Evolutionary conservation across 2,797 vertebrate genomes (phyloP).

Genomic region (Moxostoma hubbsi): DNA sequence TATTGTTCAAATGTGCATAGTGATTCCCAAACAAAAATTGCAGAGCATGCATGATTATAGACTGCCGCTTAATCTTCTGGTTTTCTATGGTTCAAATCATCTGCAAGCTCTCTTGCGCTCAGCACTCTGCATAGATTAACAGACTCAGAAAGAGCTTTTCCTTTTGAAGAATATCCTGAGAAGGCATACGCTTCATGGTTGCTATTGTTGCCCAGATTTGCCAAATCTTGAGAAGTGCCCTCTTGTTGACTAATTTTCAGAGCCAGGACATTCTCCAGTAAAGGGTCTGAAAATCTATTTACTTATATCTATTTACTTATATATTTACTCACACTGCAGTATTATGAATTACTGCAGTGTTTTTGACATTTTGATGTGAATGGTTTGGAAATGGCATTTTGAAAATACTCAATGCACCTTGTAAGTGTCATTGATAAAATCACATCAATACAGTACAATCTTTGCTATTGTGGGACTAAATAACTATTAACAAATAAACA

Average conservation of each 20-base stretch:
- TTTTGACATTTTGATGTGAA: conserved; percentile 42
- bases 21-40: conserved; percentile 43
- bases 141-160: conserved; percentile 50
- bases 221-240: conserved; percentile 30
- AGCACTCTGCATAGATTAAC: conserved; percentile 55
- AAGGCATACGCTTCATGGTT: conserved; percentile 52
- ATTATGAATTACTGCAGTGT: conserved; percentile 39
- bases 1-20: conserved; percentile 34
- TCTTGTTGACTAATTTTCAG: conserved; percentile 48
- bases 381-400: conserved; percentile 33
- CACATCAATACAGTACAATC: conserved; percentile 28
- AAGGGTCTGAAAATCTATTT: conserved; percentile 54
- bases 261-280: conserved; percentile 47
- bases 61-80: conserved; percentile 49
- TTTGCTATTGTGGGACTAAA: conserved; percentile 24
- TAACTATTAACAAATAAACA: conserved; percentile 22
- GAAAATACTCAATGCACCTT: conserved; percentile 42
- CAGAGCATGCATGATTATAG: conserved; percentile 46
- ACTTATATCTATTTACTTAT: conserved; percentile 51
- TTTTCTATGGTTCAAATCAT: conserved; percentile 54
- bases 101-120: conserved; percentile 36
- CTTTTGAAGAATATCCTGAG: conserved; percentile 57
- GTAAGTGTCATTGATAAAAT: conserved; percentile 49
- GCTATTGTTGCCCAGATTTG: conserved; percentile 51
- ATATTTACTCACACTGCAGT: no score